Evolutionary conservation across 2,113 vertebrate species (phyloP), one percentile per base, ranked within the genome.

Genomic region (Gambusia affinis): DNA sequence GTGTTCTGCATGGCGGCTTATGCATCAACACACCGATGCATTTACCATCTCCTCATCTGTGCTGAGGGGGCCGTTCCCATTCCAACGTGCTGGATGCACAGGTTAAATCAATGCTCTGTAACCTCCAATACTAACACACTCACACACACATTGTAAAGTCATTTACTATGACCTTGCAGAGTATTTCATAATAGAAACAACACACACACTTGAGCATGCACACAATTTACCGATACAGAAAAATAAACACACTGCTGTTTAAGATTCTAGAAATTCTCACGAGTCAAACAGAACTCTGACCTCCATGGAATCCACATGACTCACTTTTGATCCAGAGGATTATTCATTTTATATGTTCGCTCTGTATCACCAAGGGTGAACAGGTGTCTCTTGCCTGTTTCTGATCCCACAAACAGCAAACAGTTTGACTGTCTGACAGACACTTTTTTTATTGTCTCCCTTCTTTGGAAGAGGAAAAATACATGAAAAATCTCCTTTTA

Each of bases 101-200:
- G 94, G 95, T 96, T 96, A 96, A 97, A 96, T 96, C 95, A 96
- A 94, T 94, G 94, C 89, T 90, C 92, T 92, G 84, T 92, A 94
- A 94, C 92, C 91, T 95, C 93, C 88, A 89, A 90, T 75, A 72
- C 87, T 85, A 82, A 91, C 92, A 73, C 75, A 69, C 70, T 67
- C 78, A 60, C 66, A 31, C 47, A 69, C 75, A 70, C 64, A 67
- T 64, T 69, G 29, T 30, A 70, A 31, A 35, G 69, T 83, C 60
- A 87, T 87, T 62, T 85, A 66, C 69, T 60, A 42, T 87, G 83
- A 93, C 89, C 91, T 92, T 92, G 87, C 60, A 83, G 73, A 60
- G 67, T 4, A 28, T 78, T 73, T 51, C 44, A 2, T 11, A 47
- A 47, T 47, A 47, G 44, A 47, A 19, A 57, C 7, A n/a, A 57